Evolutionary conservation across 2,888 invertebrate genomes (phyloP).

Genomic region (Metallyticus violacea): DNA sequence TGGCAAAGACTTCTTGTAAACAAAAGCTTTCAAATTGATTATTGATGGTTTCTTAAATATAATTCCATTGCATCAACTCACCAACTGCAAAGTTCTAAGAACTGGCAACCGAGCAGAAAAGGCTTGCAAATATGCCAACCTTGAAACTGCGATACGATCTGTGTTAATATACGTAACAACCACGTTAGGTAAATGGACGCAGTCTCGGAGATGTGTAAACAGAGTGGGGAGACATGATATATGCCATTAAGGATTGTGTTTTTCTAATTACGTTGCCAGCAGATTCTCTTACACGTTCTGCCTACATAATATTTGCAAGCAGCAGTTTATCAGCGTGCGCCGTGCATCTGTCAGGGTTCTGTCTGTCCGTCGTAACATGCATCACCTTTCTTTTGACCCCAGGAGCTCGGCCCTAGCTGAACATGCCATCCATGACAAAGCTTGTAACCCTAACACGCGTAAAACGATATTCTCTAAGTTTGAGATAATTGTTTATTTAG

Average conservation of each 20-base stretch:
- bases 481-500: too few relatives aligned
- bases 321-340: neutral
- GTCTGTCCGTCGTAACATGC: too few relatives aligned
- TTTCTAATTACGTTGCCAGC: neutral
- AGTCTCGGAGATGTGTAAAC: neutral
- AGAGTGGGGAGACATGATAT: neutral
- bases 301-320: neutral
- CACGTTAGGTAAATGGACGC: neutral
- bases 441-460: too few relatives aligned
- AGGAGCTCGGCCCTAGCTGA: neutral
- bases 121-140: neutral
- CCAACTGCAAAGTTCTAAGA: too few relatives aligned
- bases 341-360: too few relatives aligned
- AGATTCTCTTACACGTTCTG: neutral
- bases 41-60: too few relatives aligned
- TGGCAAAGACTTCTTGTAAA: too few relatives aligned
- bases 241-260: neutral
- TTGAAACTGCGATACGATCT: neutral
- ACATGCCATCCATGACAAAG: neutral
- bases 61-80: too few relatives aligned
- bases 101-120: too few relatives aligned
- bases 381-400: neutral
- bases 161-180: neutral
- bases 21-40: too few relatives aligned
- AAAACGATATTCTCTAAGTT: too few relatives aligned